Conservation (phyloP, 1,140 invertebrate genomes). For the Chionoecetes opilio region DNA sequence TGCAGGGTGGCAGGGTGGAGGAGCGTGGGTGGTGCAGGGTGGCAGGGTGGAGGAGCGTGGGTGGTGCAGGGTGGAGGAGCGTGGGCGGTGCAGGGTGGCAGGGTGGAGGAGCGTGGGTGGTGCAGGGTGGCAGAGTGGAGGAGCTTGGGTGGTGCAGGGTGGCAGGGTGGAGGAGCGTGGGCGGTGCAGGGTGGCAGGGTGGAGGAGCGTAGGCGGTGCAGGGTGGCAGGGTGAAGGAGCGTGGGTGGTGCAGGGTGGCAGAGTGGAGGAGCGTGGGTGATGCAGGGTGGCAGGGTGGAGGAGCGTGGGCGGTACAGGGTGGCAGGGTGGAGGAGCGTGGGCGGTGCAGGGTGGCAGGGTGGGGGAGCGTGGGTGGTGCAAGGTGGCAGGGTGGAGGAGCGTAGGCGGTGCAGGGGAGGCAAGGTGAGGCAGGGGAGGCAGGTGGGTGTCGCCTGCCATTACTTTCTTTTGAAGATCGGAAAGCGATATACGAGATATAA, state of each 20-base stretch:
- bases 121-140: too few species aligned
- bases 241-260: too few species aligned
- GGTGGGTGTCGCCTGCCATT: neutral
- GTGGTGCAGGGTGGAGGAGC: neutral
- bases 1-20: neutral
- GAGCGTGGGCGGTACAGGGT: neutral
- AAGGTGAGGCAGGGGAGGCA: too few species aligned
- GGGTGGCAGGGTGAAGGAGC: too few species aligned
- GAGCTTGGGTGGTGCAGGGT: too few species aligned
- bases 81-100: neutral
- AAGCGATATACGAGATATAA: neutral
- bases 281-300: neutral
- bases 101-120: neutral
- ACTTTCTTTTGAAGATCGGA: neutral
- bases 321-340: too few species aligned
- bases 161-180: neutral
- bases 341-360: too few species aligned
- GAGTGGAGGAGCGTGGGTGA: neutral
- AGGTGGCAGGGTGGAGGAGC: too few species aligned
- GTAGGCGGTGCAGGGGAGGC: too few species aligned
- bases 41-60: too few species aligned
- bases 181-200: neutral
- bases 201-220: neutral
- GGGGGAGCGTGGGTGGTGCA: too few species aligned
- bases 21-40: neutral